Evolutionary conservation across 1,140 invertebrate genomes (phyloP).

Genomic region (Drosophila athabasca): DNA sequence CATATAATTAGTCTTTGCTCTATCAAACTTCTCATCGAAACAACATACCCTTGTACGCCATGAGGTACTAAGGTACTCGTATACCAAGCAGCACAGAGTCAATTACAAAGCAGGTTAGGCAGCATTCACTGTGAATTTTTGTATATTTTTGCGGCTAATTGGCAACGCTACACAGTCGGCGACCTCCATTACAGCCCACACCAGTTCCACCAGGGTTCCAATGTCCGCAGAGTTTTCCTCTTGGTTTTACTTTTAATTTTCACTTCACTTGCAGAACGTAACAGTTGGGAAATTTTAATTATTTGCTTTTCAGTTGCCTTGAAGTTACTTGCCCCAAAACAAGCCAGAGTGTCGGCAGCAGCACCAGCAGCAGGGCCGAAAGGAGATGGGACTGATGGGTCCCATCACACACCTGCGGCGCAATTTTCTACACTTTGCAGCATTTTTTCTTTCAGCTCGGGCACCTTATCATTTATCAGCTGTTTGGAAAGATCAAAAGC

Average conservation of each 20-base stretch:
- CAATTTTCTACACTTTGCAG: slow-evolving; percentile 68
- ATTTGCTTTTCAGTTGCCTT: slow-evolving; percentile 33
- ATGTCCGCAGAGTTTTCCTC: slow-evolving; percentile 13
- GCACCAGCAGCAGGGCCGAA: no score
- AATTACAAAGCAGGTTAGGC: background rate
- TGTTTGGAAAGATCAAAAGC: slow-evolving; percentile 69
- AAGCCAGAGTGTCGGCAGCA: background rate
- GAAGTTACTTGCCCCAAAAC: slow-evolving; percentile 16
- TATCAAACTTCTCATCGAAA: no score
- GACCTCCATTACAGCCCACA: no score
- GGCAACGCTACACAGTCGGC: slow-evolving; percentile 25
- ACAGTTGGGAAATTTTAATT: slow-evolving; percentile 37
- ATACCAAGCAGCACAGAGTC: no score
- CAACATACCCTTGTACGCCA: no score
- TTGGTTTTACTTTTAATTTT: slow-evolving; percentile 24
- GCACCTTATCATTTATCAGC: slow-evolving; percentile 76
- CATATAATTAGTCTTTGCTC: no score
- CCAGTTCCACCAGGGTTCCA: background rate
- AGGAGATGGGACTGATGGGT: slow-evolving; percentile 19
- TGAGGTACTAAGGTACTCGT: no score
- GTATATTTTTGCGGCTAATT: slow-evolving; percentile 40
- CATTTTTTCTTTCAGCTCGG: slow-evolving; percentile 44
- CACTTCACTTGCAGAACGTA: background rate
- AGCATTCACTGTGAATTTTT: background rate
- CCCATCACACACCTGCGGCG: slow-evolving; percentile 59